Conservation (phyloP, 2,113 vertebrate genomes). For the Mola mola region DNA sequence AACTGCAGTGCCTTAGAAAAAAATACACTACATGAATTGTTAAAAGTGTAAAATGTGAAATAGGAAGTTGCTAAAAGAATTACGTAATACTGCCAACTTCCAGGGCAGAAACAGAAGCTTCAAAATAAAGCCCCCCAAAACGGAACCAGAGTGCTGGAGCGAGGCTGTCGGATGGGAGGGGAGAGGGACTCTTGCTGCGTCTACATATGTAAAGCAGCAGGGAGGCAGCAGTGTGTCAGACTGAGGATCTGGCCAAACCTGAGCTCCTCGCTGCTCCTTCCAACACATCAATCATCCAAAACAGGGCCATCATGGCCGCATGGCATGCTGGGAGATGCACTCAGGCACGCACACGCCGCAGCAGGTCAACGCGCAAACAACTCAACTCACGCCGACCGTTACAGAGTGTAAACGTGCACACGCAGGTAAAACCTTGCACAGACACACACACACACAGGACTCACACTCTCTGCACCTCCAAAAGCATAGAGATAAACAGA, state of each 20-base stretch:
- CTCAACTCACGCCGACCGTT: constrained; percentile 20
- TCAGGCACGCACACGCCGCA: constrained; percentile 19
- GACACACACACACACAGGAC: neutral
- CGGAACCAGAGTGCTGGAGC: constrained; percentile 51
- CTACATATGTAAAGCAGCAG: constrained; percentile 86
- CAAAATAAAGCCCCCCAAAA: constrained; percentile 48
- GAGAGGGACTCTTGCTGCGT: constrained; percentile 78
- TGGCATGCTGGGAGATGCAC: constrained; percentile 67
- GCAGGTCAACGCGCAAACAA: constrained; percentile 26
- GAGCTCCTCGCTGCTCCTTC: constrained; percentile 73
- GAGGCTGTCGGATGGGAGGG: constrained; percentile 66
- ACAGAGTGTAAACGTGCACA: neutral
- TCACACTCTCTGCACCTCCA: constrained; percentile 52
- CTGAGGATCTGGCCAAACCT: constrained; percentile 79
- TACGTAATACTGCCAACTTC: constrained; percentile 10
- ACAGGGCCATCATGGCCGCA: constrained; percentile 72
- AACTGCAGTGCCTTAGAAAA: neutral
- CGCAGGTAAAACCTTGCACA: neutral
- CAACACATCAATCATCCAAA: constrained; percentile 83
- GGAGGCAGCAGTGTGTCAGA: constrained; percentile 79
- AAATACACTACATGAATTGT: neutral
- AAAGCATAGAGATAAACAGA: constrained; percentile 65
- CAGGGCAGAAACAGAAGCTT: constrained; percentile 37
- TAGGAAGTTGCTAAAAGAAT: constrained; percentile 25
- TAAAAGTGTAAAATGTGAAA: constrained; percentile 13